These are phyloP conservation scores for Saxidomus purpurata DNA, from an alignment of 1,140 invertebrate genomes.

Conservation along the genomic window DNA sequence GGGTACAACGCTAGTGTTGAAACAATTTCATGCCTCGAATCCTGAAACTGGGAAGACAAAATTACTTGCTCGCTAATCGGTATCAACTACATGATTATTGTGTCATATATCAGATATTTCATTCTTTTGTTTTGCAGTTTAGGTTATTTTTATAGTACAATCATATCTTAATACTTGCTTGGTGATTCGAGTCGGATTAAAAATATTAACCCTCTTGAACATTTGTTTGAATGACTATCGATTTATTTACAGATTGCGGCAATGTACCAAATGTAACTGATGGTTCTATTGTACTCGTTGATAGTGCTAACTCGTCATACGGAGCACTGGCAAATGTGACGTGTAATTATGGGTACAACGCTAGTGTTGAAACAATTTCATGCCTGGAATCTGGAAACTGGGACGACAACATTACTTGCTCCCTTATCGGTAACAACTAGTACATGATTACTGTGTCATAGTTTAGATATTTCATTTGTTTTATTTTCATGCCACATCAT, in stretches of 20 bases:
- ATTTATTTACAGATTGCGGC: background rate
- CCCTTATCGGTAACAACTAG: background rate
- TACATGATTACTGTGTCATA: no score
- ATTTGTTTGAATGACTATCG: no score
- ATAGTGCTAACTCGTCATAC: background rate
- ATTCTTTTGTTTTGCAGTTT: no score
- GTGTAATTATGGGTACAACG: background rate
- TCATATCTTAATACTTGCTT: no score
- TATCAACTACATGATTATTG: no score
- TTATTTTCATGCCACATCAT: no score
- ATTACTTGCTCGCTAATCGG: background rate
- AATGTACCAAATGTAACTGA: background rate
- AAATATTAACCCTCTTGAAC: no score
- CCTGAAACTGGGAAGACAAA: background rate
- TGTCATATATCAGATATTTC: no score
- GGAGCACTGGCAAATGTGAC: background rate
- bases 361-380: background rate
- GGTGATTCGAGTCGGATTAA: no score
- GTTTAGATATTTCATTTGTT: no score
- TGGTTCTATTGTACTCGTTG: background rate
- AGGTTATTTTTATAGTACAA: no score
- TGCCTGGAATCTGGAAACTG: background rate
- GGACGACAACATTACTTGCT: background rate
- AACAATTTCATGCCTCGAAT: background rate
- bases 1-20: background rate